Base-by-base conservation (phyloP, 2,797 vertebrate species). In the Darevskia mixta region DNA sequence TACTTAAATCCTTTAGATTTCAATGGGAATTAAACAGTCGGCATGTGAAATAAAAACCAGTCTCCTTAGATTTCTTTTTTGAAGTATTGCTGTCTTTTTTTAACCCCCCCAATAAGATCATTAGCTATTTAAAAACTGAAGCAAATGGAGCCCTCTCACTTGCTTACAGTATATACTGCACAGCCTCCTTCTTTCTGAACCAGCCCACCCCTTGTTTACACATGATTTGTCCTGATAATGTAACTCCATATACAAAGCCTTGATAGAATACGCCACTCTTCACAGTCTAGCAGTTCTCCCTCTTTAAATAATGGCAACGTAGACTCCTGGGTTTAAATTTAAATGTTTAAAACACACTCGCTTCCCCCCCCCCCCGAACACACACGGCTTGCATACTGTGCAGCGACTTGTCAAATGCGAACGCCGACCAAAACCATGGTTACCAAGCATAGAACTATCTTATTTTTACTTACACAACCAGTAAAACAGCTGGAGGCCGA, bases 401-500 rank as follows among this genome's bases (percentile, higher is more conserved):
- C 96, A 96, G 95, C 87, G 96, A 96, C 96, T 97, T 97, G 96
- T 97, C 95, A 97, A 97, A 97, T 96, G 96, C 83, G 95, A 97
- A 93, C 95, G 95, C 95, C 95, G 93, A 93, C 95, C 95, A 96
- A 95, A 97, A 95, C 96, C 93, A 93, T 96, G 96, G 95, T 96
- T 97, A 96, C 94, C 93, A 96, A 96, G 95, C 96, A 95, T 96
- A 96, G 93, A 96, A 94, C 96, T 96, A 95, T 97, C 95, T 97
- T 97, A 96, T 96, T 97, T 97, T 97, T 97, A 97, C 96, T 97
- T 97, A 97, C 95, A 97, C 96, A 96, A 96, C 96, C 96, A 96
- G 95, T 97, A 96, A 97, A 97, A 96, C 96, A 97, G 97, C 95
- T 97, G 96, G 96, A 96, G 95, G 94, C 96, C 96, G 95, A 95